Evolutionary conservation across 2,113 vertebrate genomes (phyloP).

Genomic region (Dendrocopos noguchii): DNA sequence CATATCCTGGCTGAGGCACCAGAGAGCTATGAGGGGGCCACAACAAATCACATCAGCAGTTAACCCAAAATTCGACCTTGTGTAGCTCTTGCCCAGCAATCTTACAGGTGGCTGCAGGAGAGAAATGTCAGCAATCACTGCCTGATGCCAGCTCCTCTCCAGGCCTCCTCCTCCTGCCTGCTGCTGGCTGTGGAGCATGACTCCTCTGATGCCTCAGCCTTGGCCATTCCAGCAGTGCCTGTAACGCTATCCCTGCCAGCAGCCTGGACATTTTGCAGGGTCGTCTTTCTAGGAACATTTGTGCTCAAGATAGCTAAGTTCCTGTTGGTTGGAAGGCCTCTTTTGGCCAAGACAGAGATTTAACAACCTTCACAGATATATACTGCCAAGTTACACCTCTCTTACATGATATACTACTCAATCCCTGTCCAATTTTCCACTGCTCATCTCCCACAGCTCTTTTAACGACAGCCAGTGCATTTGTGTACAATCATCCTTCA

Average conservation of each 20-base stretch:
- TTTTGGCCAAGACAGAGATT: not conserved
- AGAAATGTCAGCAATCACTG: not conserved
- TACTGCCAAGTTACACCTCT: constrained; percentile 14
- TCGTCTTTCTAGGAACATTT: constrained; percentile 49
- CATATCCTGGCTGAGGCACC: not conserved
- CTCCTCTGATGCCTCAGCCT: not conserved
- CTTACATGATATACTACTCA: not conserved
- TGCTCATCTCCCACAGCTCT: not conserved
- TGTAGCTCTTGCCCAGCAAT: not conserved
- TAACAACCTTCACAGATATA: not conserved
- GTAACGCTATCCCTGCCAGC: not conserved
- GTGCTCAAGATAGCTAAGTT: not conserved
- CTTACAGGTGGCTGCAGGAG: not conserved
- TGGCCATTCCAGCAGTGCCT: not conserved
- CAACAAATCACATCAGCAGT: not conserved
- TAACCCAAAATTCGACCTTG: not conserved
- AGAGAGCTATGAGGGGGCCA: not conserved
- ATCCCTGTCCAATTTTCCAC: constrained; percentile 17
- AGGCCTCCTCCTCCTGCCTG: not conserved
- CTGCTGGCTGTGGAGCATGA: not conserved
- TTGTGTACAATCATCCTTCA: not conserved
- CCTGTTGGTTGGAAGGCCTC: not conserved
- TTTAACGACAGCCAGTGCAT: not conserved
- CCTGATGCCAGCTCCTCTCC: not conserved
- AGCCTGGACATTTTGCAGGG: not conserved